These are phyloP conservation scores for Temnothorax nylanderi DNA, from an alignment of 1,140 invertebrate species.

Conservation along the genomic window DNA sequence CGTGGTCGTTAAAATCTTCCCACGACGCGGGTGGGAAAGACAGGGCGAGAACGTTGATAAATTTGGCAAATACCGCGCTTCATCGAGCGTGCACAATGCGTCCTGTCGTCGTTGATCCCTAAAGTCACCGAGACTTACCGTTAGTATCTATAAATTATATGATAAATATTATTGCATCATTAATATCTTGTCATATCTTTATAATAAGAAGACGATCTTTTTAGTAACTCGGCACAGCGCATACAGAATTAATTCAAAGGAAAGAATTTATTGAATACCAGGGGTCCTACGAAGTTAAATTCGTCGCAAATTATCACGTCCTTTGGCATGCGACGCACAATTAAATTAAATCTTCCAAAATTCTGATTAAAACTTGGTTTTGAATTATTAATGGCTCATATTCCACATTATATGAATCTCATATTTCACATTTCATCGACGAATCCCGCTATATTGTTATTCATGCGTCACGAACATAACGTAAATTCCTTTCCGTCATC, in stretches of 20 bases:
- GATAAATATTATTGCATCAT: background rate
- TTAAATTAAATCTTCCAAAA: background rate
- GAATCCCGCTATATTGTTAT: background rate
- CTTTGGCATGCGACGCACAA: background rate
- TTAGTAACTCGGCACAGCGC: background rate
- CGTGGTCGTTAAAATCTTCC: conserved; percentile 30
- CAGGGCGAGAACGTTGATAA: background rate
- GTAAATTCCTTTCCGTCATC: background rate
- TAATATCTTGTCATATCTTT: background rate
- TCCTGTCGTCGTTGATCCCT: background rate
- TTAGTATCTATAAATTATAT: background rate
- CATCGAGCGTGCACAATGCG: background rate
- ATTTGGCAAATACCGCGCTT: background rate
- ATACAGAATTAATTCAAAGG: background rate
- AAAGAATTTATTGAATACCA: background rate
- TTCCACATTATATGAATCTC: background rate
- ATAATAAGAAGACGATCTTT: background rate
- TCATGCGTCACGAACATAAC: background rate
- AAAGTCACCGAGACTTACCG: background rate
- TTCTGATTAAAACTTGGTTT: background rate
- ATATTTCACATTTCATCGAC: background rate
- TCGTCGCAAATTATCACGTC: background rate
- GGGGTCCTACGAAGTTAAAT: background rate
- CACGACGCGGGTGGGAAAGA: background rate
- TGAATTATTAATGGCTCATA: background rate